Evolutionary conservation across 2,797 vertebrate species (phyloP).

Genomic region (Streptopelia turtur): DNA sequence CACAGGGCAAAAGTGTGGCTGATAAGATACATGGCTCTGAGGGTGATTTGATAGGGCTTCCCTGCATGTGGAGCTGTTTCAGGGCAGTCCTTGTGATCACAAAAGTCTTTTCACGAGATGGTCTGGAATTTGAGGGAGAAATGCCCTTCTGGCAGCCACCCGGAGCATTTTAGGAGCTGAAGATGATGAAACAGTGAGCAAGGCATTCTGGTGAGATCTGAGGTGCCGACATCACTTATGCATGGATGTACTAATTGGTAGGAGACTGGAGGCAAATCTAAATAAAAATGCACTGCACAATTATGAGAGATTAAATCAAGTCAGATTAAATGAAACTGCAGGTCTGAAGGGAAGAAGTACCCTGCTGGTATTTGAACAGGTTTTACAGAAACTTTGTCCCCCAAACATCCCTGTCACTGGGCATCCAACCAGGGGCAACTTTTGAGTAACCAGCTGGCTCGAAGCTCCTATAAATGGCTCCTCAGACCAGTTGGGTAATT

Average conservation of each 20-base stretch:
- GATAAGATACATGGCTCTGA: neutral
- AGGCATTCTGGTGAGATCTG: neutral
- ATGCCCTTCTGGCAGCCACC: neutral
- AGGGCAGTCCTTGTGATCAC: neutral
- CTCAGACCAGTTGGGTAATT: neutral
- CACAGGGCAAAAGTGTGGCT: neutral
- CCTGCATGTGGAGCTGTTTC: accelerated
- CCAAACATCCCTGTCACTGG: neutral
- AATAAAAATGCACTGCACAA: neutral
- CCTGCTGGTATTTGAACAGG: neutral
- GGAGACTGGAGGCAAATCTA: slow-evolving; percentile 19
- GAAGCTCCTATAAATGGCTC: neutral
- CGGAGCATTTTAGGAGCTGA: neutral
- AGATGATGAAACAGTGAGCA: neutral
- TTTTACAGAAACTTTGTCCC: neutral
- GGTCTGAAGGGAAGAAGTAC: neutral
- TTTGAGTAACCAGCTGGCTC: neutral
- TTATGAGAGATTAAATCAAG: slow-evolving; percentile 29
- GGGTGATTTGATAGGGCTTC: neutral
- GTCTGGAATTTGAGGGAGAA: neutral
- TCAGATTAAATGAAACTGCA: neutral
- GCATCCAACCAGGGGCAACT: neutral
- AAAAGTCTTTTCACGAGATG: neutral
- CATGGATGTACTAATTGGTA: neutral
- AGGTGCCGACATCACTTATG: neutral